These are phyloP conservation scores for Camelus bactrianus DNA, from an alignment of 2,113 vertebrate genomes.

Conservation along the genomic window DNA sequence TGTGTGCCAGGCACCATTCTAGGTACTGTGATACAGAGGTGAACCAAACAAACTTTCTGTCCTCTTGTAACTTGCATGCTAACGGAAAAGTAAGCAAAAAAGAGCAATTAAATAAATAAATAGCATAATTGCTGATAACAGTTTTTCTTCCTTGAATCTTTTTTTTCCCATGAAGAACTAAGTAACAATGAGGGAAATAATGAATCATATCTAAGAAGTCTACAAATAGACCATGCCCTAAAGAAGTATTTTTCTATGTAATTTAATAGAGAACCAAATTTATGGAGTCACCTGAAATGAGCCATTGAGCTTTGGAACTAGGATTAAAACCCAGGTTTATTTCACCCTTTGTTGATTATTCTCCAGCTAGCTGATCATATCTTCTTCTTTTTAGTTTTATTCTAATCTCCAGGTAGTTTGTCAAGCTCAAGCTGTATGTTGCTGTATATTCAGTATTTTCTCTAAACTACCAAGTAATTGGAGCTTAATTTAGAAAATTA, in stretches of 20 bases:
- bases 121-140: neutral
- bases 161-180: neutral
- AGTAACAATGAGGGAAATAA: neutral
- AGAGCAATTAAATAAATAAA: neutral
- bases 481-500: constrained; percentile 79
- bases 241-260: neutral
- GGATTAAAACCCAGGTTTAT: constrained; percentile 8
- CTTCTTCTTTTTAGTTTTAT: constrained; percentile 22
- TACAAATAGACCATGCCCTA: neutral
- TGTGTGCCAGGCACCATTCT: neutral
- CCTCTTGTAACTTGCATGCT: neutral
- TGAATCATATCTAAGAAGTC: neutral
- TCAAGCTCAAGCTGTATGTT: constrained; percentile 44
- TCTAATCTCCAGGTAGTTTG: neutral
- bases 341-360: neutral
- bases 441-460: constrained; percentile 58
- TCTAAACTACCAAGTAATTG: constrained; percentile 69
- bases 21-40: neutral
- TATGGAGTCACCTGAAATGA: constrained; percentile 31
- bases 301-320: neutral
- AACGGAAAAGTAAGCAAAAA: neutral
- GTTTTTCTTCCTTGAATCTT: neutral
- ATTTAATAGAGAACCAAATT: neutral
- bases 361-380: neutral
- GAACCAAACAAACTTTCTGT: neutral